These are phyloP conservation scores for Adrianichthys oophorus DNA, from an alignment of 2,797 vertebrate genomes.

Conservation along the genomic window DNA sequence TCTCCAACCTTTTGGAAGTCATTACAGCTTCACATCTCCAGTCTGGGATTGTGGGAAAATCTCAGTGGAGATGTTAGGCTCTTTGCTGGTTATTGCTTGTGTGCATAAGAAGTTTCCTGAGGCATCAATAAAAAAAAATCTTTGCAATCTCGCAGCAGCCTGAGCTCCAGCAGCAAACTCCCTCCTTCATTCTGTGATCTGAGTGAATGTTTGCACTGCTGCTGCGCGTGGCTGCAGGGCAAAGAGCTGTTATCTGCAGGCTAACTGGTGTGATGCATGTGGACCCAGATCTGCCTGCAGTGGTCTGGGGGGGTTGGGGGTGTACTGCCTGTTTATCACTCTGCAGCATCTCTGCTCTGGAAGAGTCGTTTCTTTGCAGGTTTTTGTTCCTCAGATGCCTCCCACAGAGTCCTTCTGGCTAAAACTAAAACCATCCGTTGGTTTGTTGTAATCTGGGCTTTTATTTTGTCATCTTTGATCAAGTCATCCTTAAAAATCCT, in stretches of 20 bases:
- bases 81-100: conserved; percentile 56
- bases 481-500: too few relatives aligned
- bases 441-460: too few relatives aligned
- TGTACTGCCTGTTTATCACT: conserved; percentile 54
- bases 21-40: conserved; percentile 14
- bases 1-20: conserved; percentile 22
- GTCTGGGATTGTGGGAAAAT: conserved; percentile 28
- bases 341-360: conserved; percentile 50
- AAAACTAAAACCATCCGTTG: too few relatives aligned
- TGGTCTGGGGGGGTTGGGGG: conserved; percentile 21
- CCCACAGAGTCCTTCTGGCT: too few relatives aligned
- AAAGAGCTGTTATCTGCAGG: conserved; percentile 45
- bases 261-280: conserved; percentile 43
- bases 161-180: conserved; percentile 33
- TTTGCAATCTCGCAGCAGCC: conserved; percentile 34
- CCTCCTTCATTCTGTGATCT: conserved; percentile 64
- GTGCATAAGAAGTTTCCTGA: conserved; percentile 54
- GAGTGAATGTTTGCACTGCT: conserved; percentile 56
- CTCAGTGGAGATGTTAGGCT: conserved; percentile 42
- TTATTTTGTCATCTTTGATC: too few relatives aligned
- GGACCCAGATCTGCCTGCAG: conserved; percentile 47
- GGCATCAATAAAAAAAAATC: conserved; percentile 57
- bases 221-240: conserved; percentile 46
- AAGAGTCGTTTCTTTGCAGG: conserved; percentile 53
- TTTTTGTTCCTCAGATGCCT: too few relatives aligned